Percentiles rank a stretch among this genome's conserved stretches.
phyloP scores from a whole-genome alignment of 2,113 vertebrate genomes.

The Petrocephalus microphthalmus region DNA sequence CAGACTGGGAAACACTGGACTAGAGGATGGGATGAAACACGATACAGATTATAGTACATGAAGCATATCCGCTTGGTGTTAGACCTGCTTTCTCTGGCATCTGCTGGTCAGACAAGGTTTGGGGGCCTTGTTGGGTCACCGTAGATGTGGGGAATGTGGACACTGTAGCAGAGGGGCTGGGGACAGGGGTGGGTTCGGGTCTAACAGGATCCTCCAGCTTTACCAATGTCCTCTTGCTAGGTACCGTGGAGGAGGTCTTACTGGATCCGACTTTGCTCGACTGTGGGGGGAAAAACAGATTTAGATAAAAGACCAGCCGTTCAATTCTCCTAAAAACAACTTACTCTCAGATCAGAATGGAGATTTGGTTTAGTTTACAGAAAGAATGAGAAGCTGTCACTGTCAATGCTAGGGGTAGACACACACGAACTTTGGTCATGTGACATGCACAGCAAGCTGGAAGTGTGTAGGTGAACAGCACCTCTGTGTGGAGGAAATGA shows the following conservation, averaged over 20 bases:
- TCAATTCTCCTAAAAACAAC: not conserved
- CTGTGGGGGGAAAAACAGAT: slow-evolving; percentile 51
- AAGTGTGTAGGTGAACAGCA: not conserved
- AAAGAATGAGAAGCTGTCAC: not conserved
- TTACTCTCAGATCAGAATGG: not conserved
- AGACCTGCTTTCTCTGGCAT: slow-evolving; percentile 58
- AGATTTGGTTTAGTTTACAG: not conserved
- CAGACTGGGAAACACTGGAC: not conserved
- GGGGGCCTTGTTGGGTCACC: slow-evolving; percentile 31
- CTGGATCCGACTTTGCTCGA: slow-evolving; percentile 62
- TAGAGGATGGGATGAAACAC: not conserved
- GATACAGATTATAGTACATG: not conserved
- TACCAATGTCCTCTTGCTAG: slow-evolving; percentile 56
- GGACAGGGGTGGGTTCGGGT: slow-evolving; percentile 9
- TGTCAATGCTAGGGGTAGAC: not conserved
- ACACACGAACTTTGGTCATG: not conserved
- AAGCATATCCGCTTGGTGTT: not conserved
- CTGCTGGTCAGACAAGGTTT: slow-evolving; percentile 39
- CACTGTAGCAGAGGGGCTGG: not conserved
- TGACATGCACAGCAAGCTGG: no score
- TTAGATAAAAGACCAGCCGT: not conserved
- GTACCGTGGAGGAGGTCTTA: slow-evolving; percentile 55
- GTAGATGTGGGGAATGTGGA: slow-evolving; percentile 1
- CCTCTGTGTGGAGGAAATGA: not conserved
- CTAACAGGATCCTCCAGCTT: slow-evolving; percentile 42